These are phyloP conservation scores for Tinea semifulvella DNA, from an alignment of 2,888 invertebrate genomes.

Conservation along the genomic window DNA sequence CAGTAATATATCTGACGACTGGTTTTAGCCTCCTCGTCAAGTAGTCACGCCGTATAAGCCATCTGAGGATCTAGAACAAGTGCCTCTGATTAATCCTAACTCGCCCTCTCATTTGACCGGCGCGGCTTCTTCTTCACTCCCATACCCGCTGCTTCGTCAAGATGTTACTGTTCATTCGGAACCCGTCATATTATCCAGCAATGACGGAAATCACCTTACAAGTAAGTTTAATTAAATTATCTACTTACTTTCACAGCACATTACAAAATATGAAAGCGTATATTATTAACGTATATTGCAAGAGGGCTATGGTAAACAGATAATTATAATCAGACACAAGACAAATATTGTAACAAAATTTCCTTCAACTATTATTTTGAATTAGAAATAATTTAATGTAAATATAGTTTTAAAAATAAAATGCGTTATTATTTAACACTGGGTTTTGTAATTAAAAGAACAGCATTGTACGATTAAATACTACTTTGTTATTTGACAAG, in stretches of 20 bases:
- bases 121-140: conserved; percentile 32
- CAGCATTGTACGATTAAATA: no score
- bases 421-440: no score
- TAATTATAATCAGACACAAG: no score
- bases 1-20: no score
- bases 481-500: no score
- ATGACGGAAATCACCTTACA: neutral
- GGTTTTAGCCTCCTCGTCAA: conserved; percentile 81
- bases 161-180: neutral
- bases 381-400: no score
- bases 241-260: neutral
- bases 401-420: no score
- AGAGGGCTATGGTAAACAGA: no score
- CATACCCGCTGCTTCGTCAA: conserved; percentile 38
- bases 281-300: no score
- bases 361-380: no score
- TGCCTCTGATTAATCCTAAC: conserved; percentile 69
- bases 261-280: neutral
- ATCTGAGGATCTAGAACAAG: conserved; percentile 81
- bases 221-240: neutral
- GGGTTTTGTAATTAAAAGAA: no score
- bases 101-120: conserved; percentile 54
- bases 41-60: conserved; percentile 90
- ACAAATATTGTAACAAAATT: no score
- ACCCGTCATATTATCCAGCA: neutral